Conservation (phyloP, 30 jellyfish, hydroid and myxozoan species). For the Cassiopea xamachana region DNA sequence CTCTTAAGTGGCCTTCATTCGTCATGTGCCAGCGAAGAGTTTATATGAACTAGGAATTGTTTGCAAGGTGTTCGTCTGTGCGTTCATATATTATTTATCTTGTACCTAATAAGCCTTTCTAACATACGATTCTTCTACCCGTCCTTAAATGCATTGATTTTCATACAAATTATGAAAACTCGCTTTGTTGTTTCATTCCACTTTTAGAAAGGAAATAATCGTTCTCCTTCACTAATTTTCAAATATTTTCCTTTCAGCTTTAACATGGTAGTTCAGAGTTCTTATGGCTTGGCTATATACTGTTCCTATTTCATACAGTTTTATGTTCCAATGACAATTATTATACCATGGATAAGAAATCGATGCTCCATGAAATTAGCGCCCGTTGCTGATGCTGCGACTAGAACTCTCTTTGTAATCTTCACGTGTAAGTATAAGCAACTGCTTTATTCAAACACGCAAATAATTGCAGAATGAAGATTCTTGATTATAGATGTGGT, state of each 20-base stretch:
- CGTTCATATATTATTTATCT: too few relatives aligned
- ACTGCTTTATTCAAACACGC: background rate
- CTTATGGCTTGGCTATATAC: conserved; percentile 74
- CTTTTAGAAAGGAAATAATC: too few relatives aligned
- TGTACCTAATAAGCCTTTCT: too few relatives aligned
- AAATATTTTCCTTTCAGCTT: conserved; percentile 31
- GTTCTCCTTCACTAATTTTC: background rate
- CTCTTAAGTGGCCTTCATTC: too few relatives aligned
- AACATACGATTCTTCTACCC: too few relatives aligned
- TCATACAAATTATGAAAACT: too few relatives aligned
- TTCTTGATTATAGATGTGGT: too few relatives aligned
- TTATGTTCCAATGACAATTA: conserved; percentile 85
- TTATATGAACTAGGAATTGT: too few relatives aligned
- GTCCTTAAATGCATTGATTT: too few relatives aligned
- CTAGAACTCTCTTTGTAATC: conserved; percentile 52
- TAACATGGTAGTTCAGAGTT: conserved; percentile 47
- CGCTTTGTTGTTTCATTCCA: too few relatives aligned
- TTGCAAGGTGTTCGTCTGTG: too few relatives aligned
- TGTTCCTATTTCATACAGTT: conserved; percentile 85
- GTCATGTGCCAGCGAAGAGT: too few relatives aligned
- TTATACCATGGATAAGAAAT: conserved; percentile 45
- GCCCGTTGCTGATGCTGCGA: conserved; percentile 38
- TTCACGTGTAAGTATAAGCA: conserved; percentile 61
- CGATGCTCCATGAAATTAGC: background rate
- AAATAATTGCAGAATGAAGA: background rate